Base-by-base conservation (phyloP, 53 echinoderm and acorn worm species). In the Echinometra lucunter region DNA sequence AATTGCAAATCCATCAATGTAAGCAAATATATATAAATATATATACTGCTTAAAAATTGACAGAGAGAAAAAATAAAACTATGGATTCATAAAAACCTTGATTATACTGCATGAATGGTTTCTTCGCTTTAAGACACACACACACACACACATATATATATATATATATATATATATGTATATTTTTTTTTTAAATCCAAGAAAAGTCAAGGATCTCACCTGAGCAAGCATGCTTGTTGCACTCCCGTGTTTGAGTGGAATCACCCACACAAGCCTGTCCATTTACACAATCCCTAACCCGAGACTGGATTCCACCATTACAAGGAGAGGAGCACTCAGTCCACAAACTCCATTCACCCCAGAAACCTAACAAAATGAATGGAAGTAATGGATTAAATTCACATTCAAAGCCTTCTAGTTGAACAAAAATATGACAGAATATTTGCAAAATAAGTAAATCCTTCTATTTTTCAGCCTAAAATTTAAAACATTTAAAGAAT, bases 281-380 rank as follows among this genome's bases (percentile, higher is more conserved):
- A 16, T 95, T 95, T 4, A 96, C 95, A 81, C 98, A 98, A 53
- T 97, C 95, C 35, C 98, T 95, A 34, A 96, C 95, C 82, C 97
- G 82, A 6, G 97, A 95, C 92, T 97, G 97, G 66, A 97, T 96
- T 27, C 98, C 98, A 11, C 97, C 97, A 88, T 97, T 97, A 85
- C 98, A 98, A 35, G 95, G 93, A 74, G 94, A 74, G 19, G 97
- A 96, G 89, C 98, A 98, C 12, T 95, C 88, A 12, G 96, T 97
- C 98, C 98, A 98, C 6, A 95, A 67, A 66, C 95, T 97, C 98
- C 98, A 98, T 57, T 96, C 97, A 58, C 97, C 95, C 98, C 98
- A 98, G 40, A 94, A 91, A 67, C 97, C 98, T 98, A 47, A 81
- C 81, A 81, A 81, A 81, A 53, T 13, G 13, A 34, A 72, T 63